Base-by-base conservation (phyloP, 1,140 invertebrate genomes). In the Neodiprion lecontei region DNA sequence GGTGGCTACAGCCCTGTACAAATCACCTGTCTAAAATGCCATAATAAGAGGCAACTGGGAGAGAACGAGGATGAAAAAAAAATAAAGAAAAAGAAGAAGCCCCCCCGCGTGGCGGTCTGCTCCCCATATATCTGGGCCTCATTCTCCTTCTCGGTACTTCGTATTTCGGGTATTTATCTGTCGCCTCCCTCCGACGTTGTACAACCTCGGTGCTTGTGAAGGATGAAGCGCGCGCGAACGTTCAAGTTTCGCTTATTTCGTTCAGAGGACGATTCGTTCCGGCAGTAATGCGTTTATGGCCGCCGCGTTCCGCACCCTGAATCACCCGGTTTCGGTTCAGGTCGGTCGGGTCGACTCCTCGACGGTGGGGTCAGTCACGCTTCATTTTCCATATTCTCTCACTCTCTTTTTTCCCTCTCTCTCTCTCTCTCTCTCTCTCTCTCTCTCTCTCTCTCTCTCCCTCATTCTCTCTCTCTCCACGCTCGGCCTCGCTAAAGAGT, bases 231-330 rank as follows among this genome's bases (percentile, higher is more conserved):
- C 78, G 77, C 76, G 77, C 79, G 81, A 79, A 79, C 61, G 66
- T 77, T 72, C 73, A 79, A 82, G 78, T 86, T 86, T 85, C 75
- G 79, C 79, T 80, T 81, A 84, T 86, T 85, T 81, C 70, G 79
- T 77, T 69, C 67, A 23, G 79, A 76, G 73, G 72, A 66, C 74
- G 73, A 85, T 87, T 86, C 82, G 86, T 85, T 84, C 77, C 83
- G 82, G 82, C 79, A 79, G 79, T 86, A 83, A 86, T 84, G 78
- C 83, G 78, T 85, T 86, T 83, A 86, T 82, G 81, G 81, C 75
- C 17, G 67, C 53, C 79, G 77, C 77, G 79, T 81, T 78, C 74
- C 47, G 67, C 69, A 77, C 71, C 49, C 72, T 73, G 48, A 12
- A 74, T 76, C 75, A 65, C 72, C 23, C 21, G 75, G 72, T 66